These are phyloP conservation scores for Eleutherodactylus coqui DNA, from an alignment of 2,797 vertebrate genomes.

Conservation along the genomic window DNA sequence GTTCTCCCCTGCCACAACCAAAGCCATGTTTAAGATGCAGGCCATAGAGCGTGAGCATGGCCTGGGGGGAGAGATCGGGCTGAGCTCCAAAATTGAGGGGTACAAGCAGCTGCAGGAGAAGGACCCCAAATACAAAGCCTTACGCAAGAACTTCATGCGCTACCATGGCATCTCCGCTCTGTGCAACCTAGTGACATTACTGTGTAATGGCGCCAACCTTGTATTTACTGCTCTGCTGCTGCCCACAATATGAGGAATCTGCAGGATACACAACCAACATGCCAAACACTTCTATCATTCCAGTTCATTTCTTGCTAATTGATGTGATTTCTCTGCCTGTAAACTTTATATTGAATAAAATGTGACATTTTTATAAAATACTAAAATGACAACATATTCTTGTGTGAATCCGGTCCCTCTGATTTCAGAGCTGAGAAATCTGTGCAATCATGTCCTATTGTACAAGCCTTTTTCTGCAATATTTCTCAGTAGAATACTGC, in stretches of 20 bases:
- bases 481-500: too few species aligned
- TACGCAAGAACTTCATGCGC: slow-evolving; percentile 75
- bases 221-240: slow-evolving; percentile 80
- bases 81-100: slow-evolving; percentile 74
- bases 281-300: slow-evolving; percentile 10
- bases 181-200: slow-evolving; percentile 81
- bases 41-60: slow-evolving; percentile 83
- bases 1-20: slow-evolving; percentile 78
- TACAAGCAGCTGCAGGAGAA: slow-evolving; percentile 83
- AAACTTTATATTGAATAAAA: background rate
- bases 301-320: background rate
- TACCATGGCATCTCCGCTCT: slow-evolving; percentile 84
- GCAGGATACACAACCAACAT: too few species aligned
- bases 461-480: too few species aligned
- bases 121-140: slow-evolving; percentile 83
- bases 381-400: background rate
- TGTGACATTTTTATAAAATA: background rate
- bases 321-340: background rate
- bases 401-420: background rate
- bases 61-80: slow-evolving; percentile 80
- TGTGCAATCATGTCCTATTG: too few species aligned
- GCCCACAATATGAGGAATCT: slow-evolving; percentile 72
- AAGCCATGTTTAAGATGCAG: slow-evolving; percentile 80
- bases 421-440: too few species aligned
- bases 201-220: slow-evolving; percentile 82